phyloP scores from a whole-genome alignment of 2,113 vertebrate species.

The Tympanuchus pallidicinctus region DNA sequence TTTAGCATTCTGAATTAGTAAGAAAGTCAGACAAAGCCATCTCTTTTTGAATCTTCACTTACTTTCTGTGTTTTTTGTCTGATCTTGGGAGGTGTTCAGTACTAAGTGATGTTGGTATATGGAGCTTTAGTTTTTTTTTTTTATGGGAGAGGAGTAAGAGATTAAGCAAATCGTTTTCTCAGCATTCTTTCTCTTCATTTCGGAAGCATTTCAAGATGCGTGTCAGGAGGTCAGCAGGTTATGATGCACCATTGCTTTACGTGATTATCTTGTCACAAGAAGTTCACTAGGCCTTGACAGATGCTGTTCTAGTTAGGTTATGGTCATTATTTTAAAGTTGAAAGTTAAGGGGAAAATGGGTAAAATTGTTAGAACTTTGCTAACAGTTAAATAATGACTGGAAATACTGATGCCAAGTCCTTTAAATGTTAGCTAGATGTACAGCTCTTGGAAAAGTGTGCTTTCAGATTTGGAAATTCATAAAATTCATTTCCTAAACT shows the following conservation, averaged over 20 bases:
- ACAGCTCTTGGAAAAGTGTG: neutral
- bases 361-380: neutral
- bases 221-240: neutral
- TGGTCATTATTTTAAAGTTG: neutral
- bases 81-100: neutral
- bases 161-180: neutral
- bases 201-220: neutral
- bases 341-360: neutral
- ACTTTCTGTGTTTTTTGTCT: neutral
- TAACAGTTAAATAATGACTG: neutral
- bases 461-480: neutral
- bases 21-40: neutral
- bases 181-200: neutral
- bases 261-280: neutral
- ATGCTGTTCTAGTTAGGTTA: neutral
- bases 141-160: neutral
- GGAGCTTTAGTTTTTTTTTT: neutral
- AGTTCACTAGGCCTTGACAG: neutral
- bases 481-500: neutral
- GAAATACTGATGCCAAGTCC: neutral
- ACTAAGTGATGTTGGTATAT: neutral
- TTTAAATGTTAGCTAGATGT: neutral
- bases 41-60: neutral
- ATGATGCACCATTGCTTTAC: neutral
- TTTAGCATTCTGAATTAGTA: neutral